A percentile compares a stretch with the other conserved stretches of the same genome.
Conservation (phyloP, 2,888 invertebrate genomes). For the Drosophila kokeensis region DNA sequence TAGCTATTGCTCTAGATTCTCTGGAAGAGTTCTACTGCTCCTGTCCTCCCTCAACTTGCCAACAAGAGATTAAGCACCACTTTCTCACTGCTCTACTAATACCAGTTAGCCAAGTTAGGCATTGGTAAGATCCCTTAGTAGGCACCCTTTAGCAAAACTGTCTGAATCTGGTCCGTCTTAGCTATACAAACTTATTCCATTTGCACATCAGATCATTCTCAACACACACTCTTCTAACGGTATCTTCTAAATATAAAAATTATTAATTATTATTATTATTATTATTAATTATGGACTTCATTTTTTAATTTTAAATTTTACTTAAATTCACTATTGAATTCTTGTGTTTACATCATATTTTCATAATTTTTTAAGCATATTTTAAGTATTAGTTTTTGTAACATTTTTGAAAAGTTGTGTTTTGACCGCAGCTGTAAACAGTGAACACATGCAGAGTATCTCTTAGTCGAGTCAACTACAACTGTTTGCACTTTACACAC, state of each 20-base stretch:
- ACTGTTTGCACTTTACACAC: not conserved
- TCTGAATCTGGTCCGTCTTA: too few relatives aligned
- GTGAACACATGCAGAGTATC: not conserved
- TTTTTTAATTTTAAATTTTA: not conserved
- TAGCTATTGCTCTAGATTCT: not conserved
- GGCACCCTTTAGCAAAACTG: too few relatives aligned
- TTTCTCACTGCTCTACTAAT: not conserved
- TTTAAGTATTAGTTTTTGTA: not conserved
- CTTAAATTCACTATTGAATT: not conserved
- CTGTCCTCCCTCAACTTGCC: rapidly evolving
- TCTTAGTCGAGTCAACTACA: not conserved
- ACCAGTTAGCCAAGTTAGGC: not conserved
- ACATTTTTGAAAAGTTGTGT: not conserved
- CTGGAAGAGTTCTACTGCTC: rapidly evolving
- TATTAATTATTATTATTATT: too few relatives aligned
- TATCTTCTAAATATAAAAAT: not conserved
- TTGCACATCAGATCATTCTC: too few relatives aligned
- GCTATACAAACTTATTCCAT: too few relatives aligned
- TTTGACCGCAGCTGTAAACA: not conserved
- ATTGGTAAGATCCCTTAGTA: not conserved
- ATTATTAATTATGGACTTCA: too few relatives aligned
- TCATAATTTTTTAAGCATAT: not conserved
- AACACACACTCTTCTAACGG: too few relatives aligned
- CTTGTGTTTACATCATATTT: not conserved
- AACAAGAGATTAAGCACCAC: not conserved